Percentiles rank a stretch among this genome's conserved stretches.
These are phyloP conservation scores for Toxostoma redivivum DNA, from an alignment of 2,113 vertebrate genomes.

Conservation along the genomic window DNA sequence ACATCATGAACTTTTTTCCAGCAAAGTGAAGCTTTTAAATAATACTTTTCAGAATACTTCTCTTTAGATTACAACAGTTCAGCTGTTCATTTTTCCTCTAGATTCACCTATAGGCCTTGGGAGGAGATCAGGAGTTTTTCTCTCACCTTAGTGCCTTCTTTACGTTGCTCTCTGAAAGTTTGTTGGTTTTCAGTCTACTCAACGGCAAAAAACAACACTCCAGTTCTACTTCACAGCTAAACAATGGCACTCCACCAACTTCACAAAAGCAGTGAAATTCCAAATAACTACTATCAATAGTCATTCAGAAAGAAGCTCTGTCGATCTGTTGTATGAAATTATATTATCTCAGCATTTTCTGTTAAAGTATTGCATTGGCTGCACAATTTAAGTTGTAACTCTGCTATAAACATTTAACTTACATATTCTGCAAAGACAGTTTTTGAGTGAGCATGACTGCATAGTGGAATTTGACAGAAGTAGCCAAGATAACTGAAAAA, in stretches of 20 bases:
- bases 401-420: neutral
- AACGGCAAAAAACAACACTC: neutral
- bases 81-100: neutral
- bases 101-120: neutral
- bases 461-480: neutral
- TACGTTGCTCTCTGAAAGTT: neutral
- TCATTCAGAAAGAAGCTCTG: neutral
- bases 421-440: neutral
- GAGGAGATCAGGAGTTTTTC: neutral
- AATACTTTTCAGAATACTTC: neutral
- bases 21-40: neutral
- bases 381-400: neutral
- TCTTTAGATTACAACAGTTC: neutral
- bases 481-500: neutral
- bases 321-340: neutral
- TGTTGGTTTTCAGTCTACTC: neutral
- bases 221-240: neutral
- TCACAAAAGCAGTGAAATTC: neutral
- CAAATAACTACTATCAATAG: neutral
- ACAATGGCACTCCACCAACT: neutral
- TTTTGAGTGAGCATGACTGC: neutral
- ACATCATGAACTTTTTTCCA: rapidly evolving
- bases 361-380: neutral
- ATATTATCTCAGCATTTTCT: neutral
- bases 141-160: neutral